Evolutionary conservation across 2,888 invertebrate genomes (phyloP), one percentile per base, ranked within the genome.

Genomic region (Dugesia japonica): DNA sequence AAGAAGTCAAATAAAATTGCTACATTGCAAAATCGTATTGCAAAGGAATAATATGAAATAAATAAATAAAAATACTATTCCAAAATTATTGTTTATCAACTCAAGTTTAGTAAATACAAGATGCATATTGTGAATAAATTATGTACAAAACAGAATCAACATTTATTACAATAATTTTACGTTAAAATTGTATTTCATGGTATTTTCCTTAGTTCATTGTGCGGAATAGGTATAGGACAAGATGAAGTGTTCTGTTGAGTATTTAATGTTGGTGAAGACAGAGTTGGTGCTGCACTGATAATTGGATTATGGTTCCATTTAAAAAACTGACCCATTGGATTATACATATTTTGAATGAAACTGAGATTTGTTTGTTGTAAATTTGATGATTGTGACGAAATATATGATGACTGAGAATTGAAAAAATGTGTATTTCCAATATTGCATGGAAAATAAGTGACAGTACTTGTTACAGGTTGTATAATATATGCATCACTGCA

Each of bases 331-430:
- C 56, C 23, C 56, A 20, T 56, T 56, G 56, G 56, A 56, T 56
- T 56, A n/a, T 56, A 56, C 56, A 56, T 56, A 56, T 56, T 56
- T n/a, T 56, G 56, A 56, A 56, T 56, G n/a, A 56, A 56, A 56
- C 56, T 56, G 56, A 56, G 23, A 23, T 56, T 56, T 56, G 56
- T n/a, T 31, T 4, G 31, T 31, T 31, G 31, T 4, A 31, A 31
- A 31, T 31, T 31, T 31, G 31, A 31, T n/a, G 56, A n/a, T 56
- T 56, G 56, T 23, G 56, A 20, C n/a, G 56, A 7, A 4, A 56
- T 56, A n/a, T 56, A 56, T 9, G 56, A 56, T 56, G 56, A 56
- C 17, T 56, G 56, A 9, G 56, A 23, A 56, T 4, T 56, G 17
- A 56, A 56, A 31, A 31, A 31, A 23, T 56, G 23, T 20, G 56